phyloP scores from a whole-genome alignment of 2,888 invertebrate genomes.

The Argyresthia goedartella region DNA sequence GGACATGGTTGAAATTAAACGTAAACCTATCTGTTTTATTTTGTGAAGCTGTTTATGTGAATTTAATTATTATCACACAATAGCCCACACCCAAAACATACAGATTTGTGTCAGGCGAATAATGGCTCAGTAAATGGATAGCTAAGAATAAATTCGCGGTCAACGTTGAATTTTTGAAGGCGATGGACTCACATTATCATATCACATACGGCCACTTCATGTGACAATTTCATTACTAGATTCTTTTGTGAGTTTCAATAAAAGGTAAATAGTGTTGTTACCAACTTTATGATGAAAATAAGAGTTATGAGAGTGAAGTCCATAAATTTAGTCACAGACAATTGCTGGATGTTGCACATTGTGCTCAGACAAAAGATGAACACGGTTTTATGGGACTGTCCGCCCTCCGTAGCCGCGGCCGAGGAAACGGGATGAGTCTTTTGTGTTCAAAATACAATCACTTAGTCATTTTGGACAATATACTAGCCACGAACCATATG shows the following conservation, averaged over 20 bases:
- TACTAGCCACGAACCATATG: neutral
- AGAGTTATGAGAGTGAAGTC: neutral
- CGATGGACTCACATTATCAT: too few relatives aligned
- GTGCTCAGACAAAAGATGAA: conserved; percentile 38
- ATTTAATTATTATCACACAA: too few relatives aligned
- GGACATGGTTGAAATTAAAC: neutral
- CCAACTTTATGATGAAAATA: neutral
- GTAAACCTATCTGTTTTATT: neutral
- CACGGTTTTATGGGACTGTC: conserved; percentile 13
- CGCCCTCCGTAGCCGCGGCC: conserved; percentile 16
- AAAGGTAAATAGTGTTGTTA: neutral
- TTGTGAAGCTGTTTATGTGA: neutral
- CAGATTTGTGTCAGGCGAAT: too few relatives aligned
- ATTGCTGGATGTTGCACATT: conserved; percentile 33
- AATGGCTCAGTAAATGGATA: too few relatives aligned
- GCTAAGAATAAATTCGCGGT: too few relatives aligned
- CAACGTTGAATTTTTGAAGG: too few relatives aligned
- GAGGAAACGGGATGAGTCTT: conserved; percentile 18
- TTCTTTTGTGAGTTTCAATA: too few relatives aligned
- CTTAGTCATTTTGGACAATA: conserved; percentile 1
- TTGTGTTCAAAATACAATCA: conserved; percentile 15
- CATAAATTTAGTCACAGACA: conserved; percentile 36
- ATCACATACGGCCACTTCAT: too few relatives aligned
- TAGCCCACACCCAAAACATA: too few relatives aligned
- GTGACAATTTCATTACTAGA: too few relatives aligned